Percentiles rank a stretch among this genome's conserved stretches.
These are phyloP conservation scores for Mormoops blainvillei DNA, from an alignment of 2,113 vertebrate species.

Conservation along the genomic window DNA sequence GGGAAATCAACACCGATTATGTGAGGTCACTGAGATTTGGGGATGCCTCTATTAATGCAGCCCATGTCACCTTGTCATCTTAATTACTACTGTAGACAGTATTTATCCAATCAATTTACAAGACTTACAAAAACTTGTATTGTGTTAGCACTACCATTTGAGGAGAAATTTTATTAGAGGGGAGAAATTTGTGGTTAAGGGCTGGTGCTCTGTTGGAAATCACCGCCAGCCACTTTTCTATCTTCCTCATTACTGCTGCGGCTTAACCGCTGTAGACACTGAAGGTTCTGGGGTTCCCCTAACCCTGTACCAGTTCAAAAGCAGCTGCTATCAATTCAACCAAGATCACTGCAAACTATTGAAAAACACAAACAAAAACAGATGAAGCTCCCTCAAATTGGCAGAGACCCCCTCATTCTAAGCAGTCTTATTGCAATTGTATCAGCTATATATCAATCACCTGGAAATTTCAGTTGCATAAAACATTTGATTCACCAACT, in stretches of 20 bases:
- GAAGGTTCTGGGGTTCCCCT: not conserved
- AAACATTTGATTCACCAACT: not conserved
- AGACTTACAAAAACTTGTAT: not conserved
- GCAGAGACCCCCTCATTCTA: not conserved
- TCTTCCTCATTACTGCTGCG: not conserved
- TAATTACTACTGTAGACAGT: not conserved
- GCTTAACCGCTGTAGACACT: no score
- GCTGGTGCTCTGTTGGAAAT: not conserved
- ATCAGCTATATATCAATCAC: not conserved
- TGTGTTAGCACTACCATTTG: not conserved
- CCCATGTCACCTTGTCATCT: not conserved
- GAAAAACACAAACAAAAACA: not conserved
- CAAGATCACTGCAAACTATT: not conserved
- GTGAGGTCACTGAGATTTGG: not conserved
- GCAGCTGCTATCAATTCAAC: not conserved
- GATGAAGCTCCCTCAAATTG: not conserved
- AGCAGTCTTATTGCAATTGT: not conserved
- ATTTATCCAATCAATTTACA: not conserved
- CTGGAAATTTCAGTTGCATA: not conserved
- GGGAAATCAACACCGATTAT: not conserved
- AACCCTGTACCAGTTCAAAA: not conserved
- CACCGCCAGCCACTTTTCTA: not conserved
- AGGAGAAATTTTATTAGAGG: not conserved
- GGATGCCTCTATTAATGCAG: not conserved
- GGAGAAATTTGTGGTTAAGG: not conserved